Conservation (phyloP, 64 coral and sea anemone genomes). For the Montipora cactus region DNA sequence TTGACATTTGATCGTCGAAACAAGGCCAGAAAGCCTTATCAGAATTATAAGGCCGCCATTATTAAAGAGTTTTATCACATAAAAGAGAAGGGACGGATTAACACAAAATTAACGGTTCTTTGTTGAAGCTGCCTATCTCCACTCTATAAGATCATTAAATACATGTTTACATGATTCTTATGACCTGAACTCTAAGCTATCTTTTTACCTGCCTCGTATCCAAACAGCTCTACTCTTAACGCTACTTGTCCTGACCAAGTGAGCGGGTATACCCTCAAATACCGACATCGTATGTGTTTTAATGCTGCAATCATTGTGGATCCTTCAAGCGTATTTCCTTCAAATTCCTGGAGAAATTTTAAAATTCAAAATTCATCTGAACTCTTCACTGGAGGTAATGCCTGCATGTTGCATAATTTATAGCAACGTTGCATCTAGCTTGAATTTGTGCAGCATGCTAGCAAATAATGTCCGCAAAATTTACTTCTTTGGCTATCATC, state of each 20-base stretch:
- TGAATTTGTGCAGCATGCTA: too few species aligned
- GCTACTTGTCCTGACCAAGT: conserved; percentile 8
- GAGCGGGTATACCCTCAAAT: conserved; percentile 1
- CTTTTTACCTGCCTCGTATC: conserved; percentile 32
- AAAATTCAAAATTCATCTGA: background rate
- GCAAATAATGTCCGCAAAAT: too few species aligned
- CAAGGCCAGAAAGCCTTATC: too few species aligned
- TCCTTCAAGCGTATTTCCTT: background rate
- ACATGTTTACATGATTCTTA: background rate
- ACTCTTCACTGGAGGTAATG: background rate
- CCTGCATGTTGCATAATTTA: background rate
- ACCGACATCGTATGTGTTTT: background rate
- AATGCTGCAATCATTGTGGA: background rate
- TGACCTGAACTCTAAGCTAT: background rate
- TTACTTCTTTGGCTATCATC: too few species aligned
- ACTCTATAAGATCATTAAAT: too few species aligned
- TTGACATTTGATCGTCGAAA: too few species aligned
- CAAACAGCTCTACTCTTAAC: conserved; percentile 30
- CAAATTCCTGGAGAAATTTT: background rate
- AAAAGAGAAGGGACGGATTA: too few species aligned
- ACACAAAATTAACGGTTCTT: too few species aligned
- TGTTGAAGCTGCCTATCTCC: too few species aligned
- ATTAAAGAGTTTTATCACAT: too few species aligned
- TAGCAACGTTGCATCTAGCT: too few species aligned
- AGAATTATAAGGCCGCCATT: too few species aligned